Conservation (phyloP, 2,113 vertebrate species). For the Apus apus region DNA sequence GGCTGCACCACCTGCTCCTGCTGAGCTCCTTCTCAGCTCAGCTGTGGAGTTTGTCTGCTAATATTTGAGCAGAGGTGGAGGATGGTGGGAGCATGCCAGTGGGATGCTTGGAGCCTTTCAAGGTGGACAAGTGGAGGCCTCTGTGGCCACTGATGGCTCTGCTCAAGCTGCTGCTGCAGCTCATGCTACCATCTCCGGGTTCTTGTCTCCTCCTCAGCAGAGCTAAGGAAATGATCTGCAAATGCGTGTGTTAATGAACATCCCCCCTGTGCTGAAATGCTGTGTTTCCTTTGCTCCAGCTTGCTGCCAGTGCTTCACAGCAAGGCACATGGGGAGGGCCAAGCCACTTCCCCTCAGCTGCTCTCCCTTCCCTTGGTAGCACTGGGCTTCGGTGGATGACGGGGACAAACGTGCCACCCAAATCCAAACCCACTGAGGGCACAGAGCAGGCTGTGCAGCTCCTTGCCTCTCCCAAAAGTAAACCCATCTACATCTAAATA, state of each 20-base stretch:
- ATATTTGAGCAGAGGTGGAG: neutral
- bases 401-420: neutral
- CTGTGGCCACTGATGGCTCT: neutral
- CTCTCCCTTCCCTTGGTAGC: neutral
- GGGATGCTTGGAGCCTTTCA: neutral
- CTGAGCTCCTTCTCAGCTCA: neutral
- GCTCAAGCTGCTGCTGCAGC: neutral
- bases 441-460: neutral
- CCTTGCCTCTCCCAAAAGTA: accelerated
- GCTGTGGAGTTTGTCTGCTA: neutral
- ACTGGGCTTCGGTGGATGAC: neutral
- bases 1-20: neutral
- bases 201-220: neutral
- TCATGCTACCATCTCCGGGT: neutral
- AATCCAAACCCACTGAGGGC: neutral
- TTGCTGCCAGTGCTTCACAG: slow-evolving; percentile 4
- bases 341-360: slow-evolving; percentile 55
- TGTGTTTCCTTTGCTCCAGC: neutral
- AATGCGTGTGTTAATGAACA: neutral
- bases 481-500: neutral
- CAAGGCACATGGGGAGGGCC: neutral
- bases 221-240: slow-evolving; percentile 1
- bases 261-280: neutral
- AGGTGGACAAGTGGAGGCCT: neutral
- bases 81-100: neutral